phyloP scores from a whole-genome alignment of 2,797 vertebrate species.

The Mastacembelus armatus region DNA sequence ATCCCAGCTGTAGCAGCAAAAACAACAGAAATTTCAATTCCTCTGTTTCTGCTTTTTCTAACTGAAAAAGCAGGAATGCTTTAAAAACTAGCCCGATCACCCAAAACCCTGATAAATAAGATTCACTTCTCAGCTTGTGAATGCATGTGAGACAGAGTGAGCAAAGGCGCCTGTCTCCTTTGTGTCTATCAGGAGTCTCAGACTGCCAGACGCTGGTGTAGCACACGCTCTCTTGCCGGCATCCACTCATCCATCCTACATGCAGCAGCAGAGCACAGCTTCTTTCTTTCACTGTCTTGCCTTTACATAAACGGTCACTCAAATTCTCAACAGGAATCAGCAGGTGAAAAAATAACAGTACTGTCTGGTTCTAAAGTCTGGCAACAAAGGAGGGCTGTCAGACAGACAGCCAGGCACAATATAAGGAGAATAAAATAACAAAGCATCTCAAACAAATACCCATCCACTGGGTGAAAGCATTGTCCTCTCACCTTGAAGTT shows the following conservation, averaged over 20 bases:
- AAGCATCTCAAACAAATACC: conserved; percentile 53
- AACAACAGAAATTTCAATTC: background rate
- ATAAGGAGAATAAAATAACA: conserved; percentile 9
- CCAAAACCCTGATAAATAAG: conserved; percentile 32
- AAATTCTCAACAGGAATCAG: conserved; percentile 20
- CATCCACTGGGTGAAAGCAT: conserved; percentile 22
- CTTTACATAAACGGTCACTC: conserved; percentile 29
- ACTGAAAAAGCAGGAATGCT: conserved; percentile 9
- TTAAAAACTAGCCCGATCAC: conserved; percentile 29
- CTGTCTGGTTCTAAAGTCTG: conserved; percentile 26
- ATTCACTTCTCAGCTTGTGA: conserved; percentile 21
- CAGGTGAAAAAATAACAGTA: background rate
- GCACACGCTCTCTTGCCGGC: conserved; percentile 67
- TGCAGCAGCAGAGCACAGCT: conserved; percentile 47
- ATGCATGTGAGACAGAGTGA: conserved; percentile 46
- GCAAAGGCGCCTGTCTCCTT: conserved; percentile 70
- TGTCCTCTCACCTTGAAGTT: conserved; percentile 75
- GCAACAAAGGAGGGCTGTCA: conserved; percentile 41
- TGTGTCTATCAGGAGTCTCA: conserved; percentile 81
- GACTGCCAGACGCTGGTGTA: conserved; percentile 75
- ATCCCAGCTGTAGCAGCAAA: conserved; percentile 7
- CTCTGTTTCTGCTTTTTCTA: conserved; percentile 29
- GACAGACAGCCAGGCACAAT: conserved; percentile 16
- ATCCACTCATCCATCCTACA: conserved; percentile 66
- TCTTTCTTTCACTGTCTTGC: conserved; percentile 36